Conservation (phyloP, 2,797 vertebrate genomes). For the Catostomus latipinnis region DNA sequence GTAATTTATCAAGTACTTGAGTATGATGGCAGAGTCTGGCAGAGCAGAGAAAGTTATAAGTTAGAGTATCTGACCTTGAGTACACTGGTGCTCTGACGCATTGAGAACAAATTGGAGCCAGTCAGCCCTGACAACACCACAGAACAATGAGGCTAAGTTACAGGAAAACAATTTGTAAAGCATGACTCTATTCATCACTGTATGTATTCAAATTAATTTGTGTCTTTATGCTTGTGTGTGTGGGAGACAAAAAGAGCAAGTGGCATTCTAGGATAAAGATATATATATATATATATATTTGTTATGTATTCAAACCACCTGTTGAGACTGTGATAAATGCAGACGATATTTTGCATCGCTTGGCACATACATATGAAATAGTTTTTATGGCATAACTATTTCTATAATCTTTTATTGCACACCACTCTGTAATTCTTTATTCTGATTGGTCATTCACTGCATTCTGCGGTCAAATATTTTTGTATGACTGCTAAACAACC, state of each 20-base stretch:
- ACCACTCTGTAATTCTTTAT: not conserved
- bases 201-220: constrained; percentile 35
- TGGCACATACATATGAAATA: no score
- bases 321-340: constrained; percentile 1
- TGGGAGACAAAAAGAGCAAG: constrained; percentile 7
- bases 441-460: not conserved
- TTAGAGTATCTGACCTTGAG: constrained; percentile 44
- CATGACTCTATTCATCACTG: constrained; percentile 45
- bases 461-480: not conserved
- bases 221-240: constrained; percentile 17
- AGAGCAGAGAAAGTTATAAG: constrained; percentile 29
- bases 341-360: not conserved
- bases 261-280: not conserved
- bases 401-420: not conserved
- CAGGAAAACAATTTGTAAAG: constrained; percentile 54
- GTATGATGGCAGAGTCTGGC: not conserved
- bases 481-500: not conserved
- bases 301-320: not conserved
- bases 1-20: constrained; percentile 13
- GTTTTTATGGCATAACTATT: not conserved
- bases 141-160: constrained; percentile 64
- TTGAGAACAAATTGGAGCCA: constrained; percentile 54
- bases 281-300: not conserved
- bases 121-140: constrained; percentile 36
- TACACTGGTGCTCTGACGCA: constrained; percentile 32